A percentile compares a stretch with the other conserved stretches of the same genome.
Evolutionary conservation across 2,888 invertebrate genomes (phyloP).

Genomic region (Entomobrya proxima): DNA sequence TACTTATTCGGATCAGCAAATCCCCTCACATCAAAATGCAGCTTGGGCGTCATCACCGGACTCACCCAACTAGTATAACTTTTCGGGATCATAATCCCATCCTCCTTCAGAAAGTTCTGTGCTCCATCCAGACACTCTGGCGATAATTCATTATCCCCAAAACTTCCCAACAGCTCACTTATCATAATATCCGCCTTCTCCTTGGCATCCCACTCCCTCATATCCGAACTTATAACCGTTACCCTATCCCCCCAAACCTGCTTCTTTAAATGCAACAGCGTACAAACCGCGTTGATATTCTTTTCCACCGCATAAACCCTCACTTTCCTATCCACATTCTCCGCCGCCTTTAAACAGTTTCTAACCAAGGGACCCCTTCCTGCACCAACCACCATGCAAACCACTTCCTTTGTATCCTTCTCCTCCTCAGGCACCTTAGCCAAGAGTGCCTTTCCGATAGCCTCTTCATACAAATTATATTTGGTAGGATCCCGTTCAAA

Average conservation of each 20-base stretch:
- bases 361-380: slow-evolving; percentile 96
- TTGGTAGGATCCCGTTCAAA: slow-evolving; percentile 99
- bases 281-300: slow-evolving; percentile 96
- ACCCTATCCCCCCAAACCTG: slow-evolving; percentile 81
- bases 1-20: slow-evolving; percentile 80
- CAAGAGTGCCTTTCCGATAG: slow-evolving; percentile 86
- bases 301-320: slow-evolving; percentile 97
- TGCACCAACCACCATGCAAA: slow-evolving; percentile 90
- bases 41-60: slow-evolving; percentile 93
- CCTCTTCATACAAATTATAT: slow-evolving; percentile 91
- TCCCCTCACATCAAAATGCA: slow-evolving; percentile 85
- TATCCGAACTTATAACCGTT: slow-evolving; percentile 88
- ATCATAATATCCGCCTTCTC: slow-evolving; percentile 96
- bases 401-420: slow-evolving; percentile 80
- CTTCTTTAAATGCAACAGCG: slow-evolving; percentile 77
- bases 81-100: slow-evolving; percentile 93
- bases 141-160: slow-evolving; percentile 98
- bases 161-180: slow-evolving; percentile 96
- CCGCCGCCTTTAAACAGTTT: slow-evolving; percentile 88
- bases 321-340: slow-evolving; percentile 84
- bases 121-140: slow-evolving; percentile 99
- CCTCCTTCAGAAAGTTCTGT: slow-evolving; percentile 88
- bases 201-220: slow-evolving; percentile 88
- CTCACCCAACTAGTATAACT: slow-evolving; percentile 93
- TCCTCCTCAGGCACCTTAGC: slow-evolving; percentile 79